These are phyloP conservation scores for Musca vetustissima DNA, from an alignment of 1,140 invertebrate genomes.

Conservation along the genomic window DNA sequence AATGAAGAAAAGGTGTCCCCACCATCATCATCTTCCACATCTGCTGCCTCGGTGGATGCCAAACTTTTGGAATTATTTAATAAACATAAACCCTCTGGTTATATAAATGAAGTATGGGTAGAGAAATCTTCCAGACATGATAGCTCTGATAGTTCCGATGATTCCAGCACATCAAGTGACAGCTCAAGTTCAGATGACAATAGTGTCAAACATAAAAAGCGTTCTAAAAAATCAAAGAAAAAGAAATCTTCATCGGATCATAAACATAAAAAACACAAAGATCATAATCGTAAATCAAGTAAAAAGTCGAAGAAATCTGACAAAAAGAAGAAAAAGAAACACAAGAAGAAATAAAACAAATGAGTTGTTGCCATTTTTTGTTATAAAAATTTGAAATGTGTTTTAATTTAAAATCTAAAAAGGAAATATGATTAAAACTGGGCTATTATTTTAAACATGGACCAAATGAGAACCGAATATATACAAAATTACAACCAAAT, in stretches of 20 bases:
- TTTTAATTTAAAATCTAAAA: too few relatives aligned
- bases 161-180: conserved; percentile 15
- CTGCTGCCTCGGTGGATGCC: background rate
- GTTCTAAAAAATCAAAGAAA: conserved; percentile 31
- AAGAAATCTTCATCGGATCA: conserved; percentile 28
- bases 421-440: too few relatives aligned
- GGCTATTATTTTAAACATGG: too few relatives aligned
- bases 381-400: too few relatives aligned
- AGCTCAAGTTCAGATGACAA: background rate
- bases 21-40: background rate
- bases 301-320: conserved; percentile 45
- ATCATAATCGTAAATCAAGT: conserved; percentile 15
- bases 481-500: too few relatives aligned
- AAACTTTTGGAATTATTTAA: conserved; percentile 2
- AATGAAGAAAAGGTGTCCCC: background rate
- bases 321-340: conserved; percentile 47
- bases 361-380: too few relatives aligned
- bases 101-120: background rate
- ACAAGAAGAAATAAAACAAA: conserved; percentile 34
- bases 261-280: conserved; percentile 40
- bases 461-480: too few relatives aligned
- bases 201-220: background rate
- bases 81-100: background rate
- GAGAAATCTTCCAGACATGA: background rate
- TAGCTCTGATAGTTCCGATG: background rate